Conservation (phyloP, 2,113 vertebrate genomes). For the Hydropotes inermis region DNA sequence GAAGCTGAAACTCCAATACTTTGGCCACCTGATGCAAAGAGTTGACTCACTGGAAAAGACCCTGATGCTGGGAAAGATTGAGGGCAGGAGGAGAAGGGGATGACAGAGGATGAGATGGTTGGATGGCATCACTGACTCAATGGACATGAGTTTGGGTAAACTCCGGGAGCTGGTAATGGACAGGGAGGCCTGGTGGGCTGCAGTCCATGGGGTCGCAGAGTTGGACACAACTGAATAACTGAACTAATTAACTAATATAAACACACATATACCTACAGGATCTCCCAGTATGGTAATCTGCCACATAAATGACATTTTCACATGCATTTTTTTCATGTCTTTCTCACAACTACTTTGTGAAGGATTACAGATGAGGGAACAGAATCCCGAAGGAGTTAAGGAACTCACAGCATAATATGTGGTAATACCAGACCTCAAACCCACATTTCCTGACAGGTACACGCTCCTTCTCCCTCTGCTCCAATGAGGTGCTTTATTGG, state of each 20-base stretch:
- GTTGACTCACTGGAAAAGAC: neutral
- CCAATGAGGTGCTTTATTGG: neutral
- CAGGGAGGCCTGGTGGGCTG: neutral
- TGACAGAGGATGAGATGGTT: neutral
- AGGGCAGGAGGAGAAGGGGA: neutral
- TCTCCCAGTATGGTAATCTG: neutral
- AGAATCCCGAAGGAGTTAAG: neutral
- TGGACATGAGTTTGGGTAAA: neutral
- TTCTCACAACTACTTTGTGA: neutral
- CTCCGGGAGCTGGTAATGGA: neutral
- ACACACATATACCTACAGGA: neutral
- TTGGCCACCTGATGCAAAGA: neutral
- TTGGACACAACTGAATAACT: neutral
- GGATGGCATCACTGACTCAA: neutral
- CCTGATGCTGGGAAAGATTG: neutral
- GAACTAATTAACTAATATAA: neutral
- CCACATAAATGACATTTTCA: neutral
- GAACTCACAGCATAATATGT: neutral
- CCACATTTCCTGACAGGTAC: neutral
- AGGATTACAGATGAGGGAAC: neutral
- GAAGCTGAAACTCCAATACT: neutral
- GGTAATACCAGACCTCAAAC: neutral
- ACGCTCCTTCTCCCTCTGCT: neutral
- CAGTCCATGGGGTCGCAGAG: neutral
- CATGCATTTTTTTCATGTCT: neutral